These are phyloP conservation scores for Melanotaenia nigrans DNA, from an alignment of 2,797 vertebrate species.

Conservation along the genomic window DNA sequence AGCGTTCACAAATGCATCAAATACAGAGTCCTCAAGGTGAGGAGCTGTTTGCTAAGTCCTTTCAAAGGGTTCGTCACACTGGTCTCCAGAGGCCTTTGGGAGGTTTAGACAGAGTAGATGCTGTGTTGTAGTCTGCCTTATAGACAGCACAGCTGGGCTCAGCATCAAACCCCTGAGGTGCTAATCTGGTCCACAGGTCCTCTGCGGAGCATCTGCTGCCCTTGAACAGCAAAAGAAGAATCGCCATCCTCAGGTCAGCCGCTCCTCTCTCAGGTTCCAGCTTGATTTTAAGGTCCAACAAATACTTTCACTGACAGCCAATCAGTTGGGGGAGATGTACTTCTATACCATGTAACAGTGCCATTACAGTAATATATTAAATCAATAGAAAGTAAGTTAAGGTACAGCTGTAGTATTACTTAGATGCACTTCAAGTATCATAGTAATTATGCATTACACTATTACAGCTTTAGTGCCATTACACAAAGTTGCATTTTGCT, in stretches of 20 bases:
- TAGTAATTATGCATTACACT: not conserved
- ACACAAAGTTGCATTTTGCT: not conserved
- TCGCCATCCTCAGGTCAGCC: conserved; percentile 49
- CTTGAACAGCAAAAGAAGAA: conserved; percentile 50
- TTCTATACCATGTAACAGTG: not conserved
- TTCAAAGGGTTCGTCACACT: conserved; percentile 53
- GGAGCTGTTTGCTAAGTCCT: conserved; percentile 55
- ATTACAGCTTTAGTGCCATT: not conserved
- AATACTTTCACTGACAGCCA: conserved; percentile 9
- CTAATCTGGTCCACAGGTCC: conserved; percentile 76
- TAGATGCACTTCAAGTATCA: not conserved
- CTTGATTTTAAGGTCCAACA: conserved; percentile 51
- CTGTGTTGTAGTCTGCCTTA: conserved; percentile 42
- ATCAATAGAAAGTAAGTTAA: not conserved
- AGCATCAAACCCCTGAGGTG: conserved; percentile 63
- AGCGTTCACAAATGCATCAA: conserved; percentile 54
- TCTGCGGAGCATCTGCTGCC: conserved; percentile 70
- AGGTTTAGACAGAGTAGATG: conserved; percentile 72
- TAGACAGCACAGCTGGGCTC: conserved; percentile 79
- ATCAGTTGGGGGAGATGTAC: not conserved
- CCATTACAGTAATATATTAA: not conserved
- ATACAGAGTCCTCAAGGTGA: conserved; percentile 53
- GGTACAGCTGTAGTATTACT: not conserved
- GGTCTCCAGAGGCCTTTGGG: conserved; percentile 56
- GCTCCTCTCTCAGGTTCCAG: conserved; percentile 22